Evolutionary conservation across 2,797 vertebrate species (phyloP), one percentile per base, ranked within the genome.

Genomic region (Acanthiza pusilla): DNA sequence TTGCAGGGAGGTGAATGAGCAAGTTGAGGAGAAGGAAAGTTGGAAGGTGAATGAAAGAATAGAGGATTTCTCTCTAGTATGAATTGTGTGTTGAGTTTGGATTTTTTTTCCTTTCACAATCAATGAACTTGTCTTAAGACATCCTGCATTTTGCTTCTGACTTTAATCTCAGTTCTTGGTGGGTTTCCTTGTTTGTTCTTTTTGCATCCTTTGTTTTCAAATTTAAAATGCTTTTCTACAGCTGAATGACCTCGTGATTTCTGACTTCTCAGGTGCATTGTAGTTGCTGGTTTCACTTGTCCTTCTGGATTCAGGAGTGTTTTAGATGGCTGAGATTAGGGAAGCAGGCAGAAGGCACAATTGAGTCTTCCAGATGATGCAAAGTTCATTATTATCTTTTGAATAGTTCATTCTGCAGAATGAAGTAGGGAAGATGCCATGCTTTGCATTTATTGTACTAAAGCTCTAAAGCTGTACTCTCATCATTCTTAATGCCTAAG

Each of bases 391-490:
- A 94, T 90, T 91, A 45, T 78, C 89, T 88, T 91, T 72, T 94
- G 88, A 91, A 85, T 61, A 76, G 93, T 85, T 95, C 67, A 72
- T 93, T 90, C 80, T 94, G 77, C 80, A 77, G 88, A 91, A 87
- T 1, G 3, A 90, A 91, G 34, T 30, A 53, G 81, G 62, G 60
- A 88, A 81, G 79, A 47, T 86, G 58, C 55, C 58, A 83, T 50
- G 79, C 85, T 80, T 91, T 89, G 79, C 87, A 78, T 89, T 90
- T 90, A 65, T 84, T 90, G 38, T 91, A 42, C 53, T 88, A 71
- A 87, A 89, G 66, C 63, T 85, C 15, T 85, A 71, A 94, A 88
- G 67, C 83, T 90, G 57, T 88, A 9, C 43, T 88, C 51, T 84
- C 43, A 53, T 82, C 30, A 42, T 72, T 81, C 65, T 61, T 55